These are phyloP conservation scores for Megalopta genalis DNA, from an alignment of 1,140 invertebrate genomes.

Conservation along the genomic window DNA sequence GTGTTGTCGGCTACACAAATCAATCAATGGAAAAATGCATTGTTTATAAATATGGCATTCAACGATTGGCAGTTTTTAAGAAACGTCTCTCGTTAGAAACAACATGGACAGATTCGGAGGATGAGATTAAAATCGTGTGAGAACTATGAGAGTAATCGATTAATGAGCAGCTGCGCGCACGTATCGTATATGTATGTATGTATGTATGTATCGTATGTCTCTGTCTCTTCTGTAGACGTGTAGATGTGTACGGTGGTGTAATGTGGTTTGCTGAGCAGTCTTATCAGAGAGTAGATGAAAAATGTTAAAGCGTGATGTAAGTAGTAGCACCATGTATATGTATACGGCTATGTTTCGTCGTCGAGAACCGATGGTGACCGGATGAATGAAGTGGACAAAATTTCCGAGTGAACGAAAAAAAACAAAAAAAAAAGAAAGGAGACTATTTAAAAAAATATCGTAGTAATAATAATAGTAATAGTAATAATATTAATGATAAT, in stretches of 20 bases:
- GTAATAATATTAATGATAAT: too few relatives aligned
- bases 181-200: too few relatives aligned
- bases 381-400: slow-evolving; percentile 23
- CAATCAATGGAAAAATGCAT: slow-evolving; percentile 66
- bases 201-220: too few relatives aligned
- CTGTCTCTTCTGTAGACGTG: too few relatives aligned
- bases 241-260: too few relatives aligned
- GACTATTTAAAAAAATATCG: neutral
- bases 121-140: slow-evolving; percentile 46
- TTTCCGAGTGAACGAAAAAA: neutral
- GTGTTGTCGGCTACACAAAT: slow-evolving; percentile 50
- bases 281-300: slow-evolving; percentile 63
- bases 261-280: slow-evolving; percentile 60
- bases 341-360: slow-evolving; percentile 54
- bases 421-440: neutral
- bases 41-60: slow-evolving; percentile 69
- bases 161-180: slow-evolving; percentile 29
- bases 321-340: slow-evolving; percentile 64
- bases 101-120: slow-evolving; percentile 45
- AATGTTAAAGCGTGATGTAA: slow-evolving; percentile 61
- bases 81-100: slow-evolving; percentile 59
- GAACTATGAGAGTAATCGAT: slow-evolving; percentile 50
- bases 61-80: slow-evolving; percentile 72
- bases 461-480: too few relatives aligned
- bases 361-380: slow-evolving; percentile 55